Conservation (phyloP, 1,140 invertebrate species). For the Riptortus pedestris region DNA sequence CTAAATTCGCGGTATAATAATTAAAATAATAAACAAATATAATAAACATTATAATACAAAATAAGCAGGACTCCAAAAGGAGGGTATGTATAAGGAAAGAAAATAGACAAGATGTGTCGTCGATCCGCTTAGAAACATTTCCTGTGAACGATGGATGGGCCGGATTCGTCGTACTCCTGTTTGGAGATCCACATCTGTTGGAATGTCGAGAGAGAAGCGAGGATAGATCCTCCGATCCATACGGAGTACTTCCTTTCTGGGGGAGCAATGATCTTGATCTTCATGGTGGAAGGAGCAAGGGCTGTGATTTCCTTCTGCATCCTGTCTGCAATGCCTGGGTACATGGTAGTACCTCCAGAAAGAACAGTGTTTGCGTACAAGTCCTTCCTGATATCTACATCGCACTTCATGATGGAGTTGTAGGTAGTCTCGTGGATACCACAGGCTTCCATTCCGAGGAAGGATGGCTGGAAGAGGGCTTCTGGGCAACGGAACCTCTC, state of each 20-base stretch:
- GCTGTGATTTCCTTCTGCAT: constrained; percentile 69
- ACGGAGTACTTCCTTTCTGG: constrained; percentile 76
- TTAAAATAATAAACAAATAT: constrained; percentile 22
- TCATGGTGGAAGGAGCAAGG: constrained; percentile 62
- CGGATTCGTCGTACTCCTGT: constrained; percentile 90
- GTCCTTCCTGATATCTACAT: constrained; percentile 87
- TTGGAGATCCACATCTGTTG: constrained; percentile 94
- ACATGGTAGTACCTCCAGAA: constrained; percentile 95
- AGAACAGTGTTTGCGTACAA: constrained; percentile 92
- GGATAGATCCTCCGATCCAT: constrained; percentile 79
- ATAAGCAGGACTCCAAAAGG: neutral
- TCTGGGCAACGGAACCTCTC: constrained; percentile 96
- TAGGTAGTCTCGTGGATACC: constrained; percentile 91
- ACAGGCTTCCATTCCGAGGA: constrained; percentile 90
- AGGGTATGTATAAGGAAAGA: neutral
- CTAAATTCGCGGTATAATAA: constrained; percentile 7
- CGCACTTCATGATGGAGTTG: constrained; percentile 96
- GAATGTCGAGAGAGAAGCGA: constrained; percentile 79
- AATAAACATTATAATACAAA: constrained; percentile 10
- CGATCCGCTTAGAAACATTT: constrained; percentile 77
- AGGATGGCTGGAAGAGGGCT: constrained; percentile 90
- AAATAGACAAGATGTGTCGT: neutral
- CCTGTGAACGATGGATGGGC: constrained; percentile 86
- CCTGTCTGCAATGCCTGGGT: constrained; percentile 75
- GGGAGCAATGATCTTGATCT: constrained; percentile 74